These are phyloP conservation scores for Notospermus geniculatus DNA, from an alignment of 1,140 invertebrate species.

Conservation along the genomic window DNA sequence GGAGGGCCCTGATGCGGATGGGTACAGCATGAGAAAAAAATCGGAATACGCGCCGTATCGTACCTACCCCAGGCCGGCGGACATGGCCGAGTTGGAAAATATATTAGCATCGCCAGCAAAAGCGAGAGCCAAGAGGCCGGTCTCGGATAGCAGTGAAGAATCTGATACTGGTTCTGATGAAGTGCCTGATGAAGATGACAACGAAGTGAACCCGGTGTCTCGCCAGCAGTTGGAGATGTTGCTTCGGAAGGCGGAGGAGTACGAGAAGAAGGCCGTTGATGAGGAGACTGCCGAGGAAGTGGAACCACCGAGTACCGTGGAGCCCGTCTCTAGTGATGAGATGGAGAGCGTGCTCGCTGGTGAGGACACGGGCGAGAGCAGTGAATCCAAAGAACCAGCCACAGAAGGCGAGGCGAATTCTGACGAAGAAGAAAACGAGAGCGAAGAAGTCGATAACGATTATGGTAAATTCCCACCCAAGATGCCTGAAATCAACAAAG, in stretches of 20 bases:
- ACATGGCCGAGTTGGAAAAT: slow-evolving; percentile 5
- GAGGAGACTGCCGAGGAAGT: neutral
- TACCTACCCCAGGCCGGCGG: neutral
- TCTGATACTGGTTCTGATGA: neutral
- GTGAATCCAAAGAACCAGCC: neutral
- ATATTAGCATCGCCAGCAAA: neutral
- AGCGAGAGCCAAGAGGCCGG: no score
- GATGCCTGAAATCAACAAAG: no score
- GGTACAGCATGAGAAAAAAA: neutral
- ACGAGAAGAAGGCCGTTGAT: neutral
- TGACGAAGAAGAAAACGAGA: neutral
- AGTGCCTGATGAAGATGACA: neutral
- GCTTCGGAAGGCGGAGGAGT: neutral
- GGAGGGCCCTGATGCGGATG: neutral
- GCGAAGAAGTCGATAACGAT: neutral
- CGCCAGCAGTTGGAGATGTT: neutral
- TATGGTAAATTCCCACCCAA: no score
- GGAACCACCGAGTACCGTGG: neutral
- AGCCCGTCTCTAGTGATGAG: neutral
- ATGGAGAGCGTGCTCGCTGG: neutral
- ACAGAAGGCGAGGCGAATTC: neutral
- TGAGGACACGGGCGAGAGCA: neutral
- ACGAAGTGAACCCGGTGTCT: neutral
- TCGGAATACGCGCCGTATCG: neutral
- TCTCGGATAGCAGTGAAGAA: no score